A percentile compares a stretch with the other conserved stretches of the same genome.
Conservation (phyloP, 1,140 invertebrate genomes). For the Potamilus streckersoni region DNA sequence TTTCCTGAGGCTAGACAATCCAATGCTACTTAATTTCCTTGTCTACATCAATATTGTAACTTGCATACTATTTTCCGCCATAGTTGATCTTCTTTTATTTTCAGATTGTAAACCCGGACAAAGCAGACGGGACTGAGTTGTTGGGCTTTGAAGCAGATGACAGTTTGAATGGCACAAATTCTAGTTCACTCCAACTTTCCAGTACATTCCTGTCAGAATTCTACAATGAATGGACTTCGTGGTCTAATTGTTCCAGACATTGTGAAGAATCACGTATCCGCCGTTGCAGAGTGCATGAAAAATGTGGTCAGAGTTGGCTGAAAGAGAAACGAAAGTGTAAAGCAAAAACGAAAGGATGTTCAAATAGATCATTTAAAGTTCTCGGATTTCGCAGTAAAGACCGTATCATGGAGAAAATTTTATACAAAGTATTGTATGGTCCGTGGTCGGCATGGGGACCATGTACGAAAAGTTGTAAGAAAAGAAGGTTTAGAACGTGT, state of each 20-base stretch:
- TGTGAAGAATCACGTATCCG: background rate
- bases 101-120: too few relatives aligned
- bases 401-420: background rate
- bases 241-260: background rate
- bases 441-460: background rate
- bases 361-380: background rate
- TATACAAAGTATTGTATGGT: background rate
- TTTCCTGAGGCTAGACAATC: too few relatives aligned
- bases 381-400: background rate
- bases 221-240: background rate
- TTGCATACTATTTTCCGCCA: too few relatives aligned
- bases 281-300: background rate
- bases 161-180: too few relatives aligned
- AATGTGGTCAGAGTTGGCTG: background rate
- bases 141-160: too few relatives aligned
- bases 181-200: background rate
- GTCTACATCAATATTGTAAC: too few relatives aligned
- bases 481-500: background rate
- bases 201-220: background rate
- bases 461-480: background rate
- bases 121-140: too few relatives aligned
- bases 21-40: too few relatives aligned
- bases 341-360: background rate
- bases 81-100: too few relatives aligned
- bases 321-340: conserved; percentile 5